These are phyloP conservation scores for Orbicella faveolata DNA, from an alignment of 64 coral and sea anemone species.

Conservation along the genomic window DNA sequence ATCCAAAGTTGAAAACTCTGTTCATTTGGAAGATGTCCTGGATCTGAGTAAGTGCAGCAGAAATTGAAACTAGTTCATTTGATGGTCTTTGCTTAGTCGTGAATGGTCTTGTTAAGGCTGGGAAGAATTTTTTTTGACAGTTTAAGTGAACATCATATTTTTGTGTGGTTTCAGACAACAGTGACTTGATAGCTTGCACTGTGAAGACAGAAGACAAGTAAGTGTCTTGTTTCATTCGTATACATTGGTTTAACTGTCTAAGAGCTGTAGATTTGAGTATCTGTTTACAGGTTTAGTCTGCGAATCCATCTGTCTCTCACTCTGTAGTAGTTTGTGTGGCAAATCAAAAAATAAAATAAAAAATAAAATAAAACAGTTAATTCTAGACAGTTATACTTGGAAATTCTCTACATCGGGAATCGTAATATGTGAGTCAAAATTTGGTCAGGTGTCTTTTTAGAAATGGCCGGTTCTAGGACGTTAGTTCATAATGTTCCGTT, in stretches of 20 bases:
- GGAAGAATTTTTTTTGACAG: background rate
- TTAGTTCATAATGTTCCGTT: too few species aligned
- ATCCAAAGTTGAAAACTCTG: slow-evolving; percentile 98
- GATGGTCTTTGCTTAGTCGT: too few species aligned
- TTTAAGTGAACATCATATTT: background rate
- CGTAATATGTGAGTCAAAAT: too few species aligned
- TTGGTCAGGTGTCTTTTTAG: too few species aligned
- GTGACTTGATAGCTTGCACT: slow-evolving; percentile 95
- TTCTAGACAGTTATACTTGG: too few species aligned
- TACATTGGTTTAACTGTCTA: background rate
- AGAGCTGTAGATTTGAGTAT: background rate
- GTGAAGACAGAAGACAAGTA: slow-evolving; percentile 90
- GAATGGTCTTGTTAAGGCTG: background rate
- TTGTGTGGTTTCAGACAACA: slow-evolving; percentile 78
- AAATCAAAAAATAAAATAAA: too few species aligned
- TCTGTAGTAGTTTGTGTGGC: too few species aligned
- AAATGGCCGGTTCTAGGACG: too few species aligned
- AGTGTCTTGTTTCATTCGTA: background rate
- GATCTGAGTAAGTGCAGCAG: slow-evolving; percentile 86
- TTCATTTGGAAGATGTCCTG: slow-evolving; percentile 89
- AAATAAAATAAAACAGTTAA: too few species aligned
- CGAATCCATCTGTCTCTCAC: too few species aligned
- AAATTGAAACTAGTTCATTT: background rate
- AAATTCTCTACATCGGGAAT: too few species aligned
- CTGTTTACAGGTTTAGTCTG: too few species aligned